Base-by-base conservation (phyloP, 2,797 vertebrate genomes). In the Lepilemur septentrionalis region DNA sequence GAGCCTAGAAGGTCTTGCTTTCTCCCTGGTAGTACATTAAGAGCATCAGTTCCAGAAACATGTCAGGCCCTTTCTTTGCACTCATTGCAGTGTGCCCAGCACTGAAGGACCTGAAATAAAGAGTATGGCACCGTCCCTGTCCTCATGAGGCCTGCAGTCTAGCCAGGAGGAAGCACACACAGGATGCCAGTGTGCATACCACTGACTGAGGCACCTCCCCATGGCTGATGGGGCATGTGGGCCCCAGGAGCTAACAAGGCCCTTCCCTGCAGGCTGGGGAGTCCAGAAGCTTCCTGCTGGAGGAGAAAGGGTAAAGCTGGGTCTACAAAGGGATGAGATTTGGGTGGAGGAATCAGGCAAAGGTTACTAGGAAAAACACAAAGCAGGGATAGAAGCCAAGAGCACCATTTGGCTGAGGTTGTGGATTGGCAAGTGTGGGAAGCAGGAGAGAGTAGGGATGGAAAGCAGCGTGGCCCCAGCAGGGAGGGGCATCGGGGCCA, bases 141-240 rank as follows among this genome's bases (percentile, higher is more conserved):
- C 61, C 65, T 85, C 43, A 7, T 0, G 13, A 59, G 72, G 20
- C 15, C 23, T 46, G 28, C 22, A 10, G 50, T 52, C 59, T 81
- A 1, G 50, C 7, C 32, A 8, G 8, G 0, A 12, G 59, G 35
- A 69, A 38, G 57, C 15, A 22, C 43, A 75, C 41, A 76, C 13
- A 25, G 41, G n/a, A 41, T 1, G 18, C n/a, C 15, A 11, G 22
- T 35, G 63, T 89, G 22, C 23, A 65, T 20, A 52, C 22, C 23
- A n/a, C n/a, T n/a, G n/a, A 23, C 48, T 15, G 25, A 12, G 38
- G 17, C 9, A 1, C 25, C 6, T 18, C 12, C n/a, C 41, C 69
- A 4, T 22, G 23, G 35, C 2, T 9, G 13, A 4, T 28, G 22
- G 13, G 23, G 1, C 3, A 2, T 22, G 28, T 43, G 6, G 35